These are phyloP conservation scores for Drosophila aldrichi DNA, from an alignment of 2,888 invertebrate species.

Conservation along the genomic window DNA sequence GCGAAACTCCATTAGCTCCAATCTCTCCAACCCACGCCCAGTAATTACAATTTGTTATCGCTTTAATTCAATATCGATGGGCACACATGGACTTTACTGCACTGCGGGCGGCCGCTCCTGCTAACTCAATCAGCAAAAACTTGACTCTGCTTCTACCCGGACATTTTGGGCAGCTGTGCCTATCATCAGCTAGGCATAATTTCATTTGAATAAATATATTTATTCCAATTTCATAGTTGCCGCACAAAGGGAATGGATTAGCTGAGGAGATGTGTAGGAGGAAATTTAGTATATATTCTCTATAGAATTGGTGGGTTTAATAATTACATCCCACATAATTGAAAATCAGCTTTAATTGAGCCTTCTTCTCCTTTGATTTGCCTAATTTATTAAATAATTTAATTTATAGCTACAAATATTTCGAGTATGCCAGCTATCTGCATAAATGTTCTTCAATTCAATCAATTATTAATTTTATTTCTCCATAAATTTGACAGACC, in stretches of 20 bases:
- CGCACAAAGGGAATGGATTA: background rate
- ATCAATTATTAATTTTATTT: conserved; percentile 6
- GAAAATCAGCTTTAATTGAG: background rate
- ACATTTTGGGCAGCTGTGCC: conserved; percentile 9
- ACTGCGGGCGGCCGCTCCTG: background rate
- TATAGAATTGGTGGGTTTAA: background rate
- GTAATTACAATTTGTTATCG: conserved; percentile 81
- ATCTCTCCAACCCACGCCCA: conserved; percentile 29
- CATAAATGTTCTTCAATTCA: background rate
- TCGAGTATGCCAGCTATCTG: background rate
- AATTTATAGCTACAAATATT: background rate
- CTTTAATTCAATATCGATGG: conserved; percentile 71
- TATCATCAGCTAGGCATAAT: conserved; percentile 5
- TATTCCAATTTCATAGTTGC: background rate
- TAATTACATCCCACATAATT: too few species aligned
- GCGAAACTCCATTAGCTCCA: conserved; percentile 64
- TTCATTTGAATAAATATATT: conserved; percentile 17
- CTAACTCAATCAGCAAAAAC: conserved; percentile 12
- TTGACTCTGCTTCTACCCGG: conserved; percentile 24
- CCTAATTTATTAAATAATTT: background rate
- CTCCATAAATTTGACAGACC: background rate
- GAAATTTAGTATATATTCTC: background rate
- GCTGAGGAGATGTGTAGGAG: background rate
- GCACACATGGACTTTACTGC: conserved; percentile 20
- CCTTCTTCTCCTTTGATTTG: too few species aligned